Evolutionary conservation across 2,797 vertebrate genomes (phyloP).

Genomic region (Pseudochromis fuscus): DNA sequence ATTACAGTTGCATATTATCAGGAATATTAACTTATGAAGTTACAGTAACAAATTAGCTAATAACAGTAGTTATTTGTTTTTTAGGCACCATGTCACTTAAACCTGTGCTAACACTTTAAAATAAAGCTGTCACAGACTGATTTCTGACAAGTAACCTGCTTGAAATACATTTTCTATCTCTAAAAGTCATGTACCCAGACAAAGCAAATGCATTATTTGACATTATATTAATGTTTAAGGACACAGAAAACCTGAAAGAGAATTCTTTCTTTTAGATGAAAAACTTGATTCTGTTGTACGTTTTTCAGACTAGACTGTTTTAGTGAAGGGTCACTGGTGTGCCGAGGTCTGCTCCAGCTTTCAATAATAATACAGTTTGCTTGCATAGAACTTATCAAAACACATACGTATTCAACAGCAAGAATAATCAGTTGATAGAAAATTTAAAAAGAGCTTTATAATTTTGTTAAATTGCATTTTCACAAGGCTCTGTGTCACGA

Average conservation of each 20-base stretch:
- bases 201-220: conserved; percentile 16
- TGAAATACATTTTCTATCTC: conserved; percentile 1
- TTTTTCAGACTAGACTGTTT: background rate
- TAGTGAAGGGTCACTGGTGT: conserved; percentile 8
- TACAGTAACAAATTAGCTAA: conserved; percentile 13
- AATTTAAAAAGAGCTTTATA: no score
- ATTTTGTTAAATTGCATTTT: no score
- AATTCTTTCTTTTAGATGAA: background rate
- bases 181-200: conserved; percentile 9
- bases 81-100: background rate
- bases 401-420: no score
- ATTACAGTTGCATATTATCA: background rate
- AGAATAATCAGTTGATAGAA: no score
- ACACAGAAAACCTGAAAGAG: conserved; percentile 3
- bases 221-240: conserved; percentile 22
- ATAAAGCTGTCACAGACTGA: background rate
- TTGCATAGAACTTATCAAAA: no score
- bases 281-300: background rate
- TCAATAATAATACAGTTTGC: no score
- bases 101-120: conserved; percentile 14
- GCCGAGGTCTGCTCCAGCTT: conserved; percentile 6
- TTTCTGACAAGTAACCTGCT: background rate
- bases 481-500: no score
- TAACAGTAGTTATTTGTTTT: conserved; percentile 14
- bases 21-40: background rate